Base-by-base conservation (phyloP, 2,888 invertebrate species). In the Brachyptera putata region DNA sequence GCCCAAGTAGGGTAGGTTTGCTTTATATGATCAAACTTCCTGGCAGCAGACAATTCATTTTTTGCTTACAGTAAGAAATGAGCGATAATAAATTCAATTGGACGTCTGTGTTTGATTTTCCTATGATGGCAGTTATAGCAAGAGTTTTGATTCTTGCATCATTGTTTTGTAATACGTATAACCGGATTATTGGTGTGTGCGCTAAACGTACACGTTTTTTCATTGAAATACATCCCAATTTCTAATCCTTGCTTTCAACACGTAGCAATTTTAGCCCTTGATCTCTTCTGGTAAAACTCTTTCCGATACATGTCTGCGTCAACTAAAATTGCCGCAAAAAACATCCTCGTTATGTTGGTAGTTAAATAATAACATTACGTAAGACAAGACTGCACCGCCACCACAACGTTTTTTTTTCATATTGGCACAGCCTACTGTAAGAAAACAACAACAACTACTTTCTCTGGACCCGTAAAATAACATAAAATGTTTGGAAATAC, bases 381-480 rank as follows among this genome's bases (percentile, higher is more conserved):
- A n/a, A 36, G 25, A 48, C 14, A 22, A 49, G 58, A 30, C 58
- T 37, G 48, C 22, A 50, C 48, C 37, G 7, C 37, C 49, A 49
- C 49, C 34, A 16, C 37, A 49, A 37, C 22, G 34, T 46, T n/a
- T n/a, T n/a, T n/a, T n/a, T n/a, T 49, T 58, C 16, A 34, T 21
- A 37, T 37, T 50, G 36, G 48, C 48, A 58, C 48, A 58, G 49
- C 48, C 49, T 49, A 49, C 30, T 49, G 18, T 43, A 43, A 57
- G 39, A 57, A 57, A 58, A 46, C 14, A 13, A 46, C 14, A 13
- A 26, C 21, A 58, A 41, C 34, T 39, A 36, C 36, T 50, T 18
- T 34, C 26, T 43, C 56, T 60, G 56, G 56, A 60, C 60, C 60
- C 60, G 60, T 60, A 60, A 60, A 60, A 43, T 60, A 55, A 60